Base-by-base conservation (phyloP, 2,113 vertebrate species). In the Todiramphus saurophagus region DNA sequence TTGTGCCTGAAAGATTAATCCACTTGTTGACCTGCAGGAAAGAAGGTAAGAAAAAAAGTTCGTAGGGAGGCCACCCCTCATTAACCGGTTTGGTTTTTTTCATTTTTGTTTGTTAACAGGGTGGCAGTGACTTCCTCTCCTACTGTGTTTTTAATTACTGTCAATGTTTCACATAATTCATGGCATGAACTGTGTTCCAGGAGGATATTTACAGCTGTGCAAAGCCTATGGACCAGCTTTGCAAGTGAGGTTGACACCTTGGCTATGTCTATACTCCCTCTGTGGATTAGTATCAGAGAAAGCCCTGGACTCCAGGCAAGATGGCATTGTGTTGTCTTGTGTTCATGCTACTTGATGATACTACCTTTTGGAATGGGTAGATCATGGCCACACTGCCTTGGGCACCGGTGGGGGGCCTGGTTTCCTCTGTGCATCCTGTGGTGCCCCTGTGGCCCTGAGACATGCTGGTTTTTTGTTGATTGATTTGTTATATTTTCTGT, bases 1-100 rank as follows among this genome's bases (percentile, higher is more conserved):
- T 90, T 94, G 94, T 73, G 41, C 68, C 28, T 30, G 68, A 58
- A 92, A 94, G 46, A 89, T 87, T 91, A 83, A 89, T 92, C 53
- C 7, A 48, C 50, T 43, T 78, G 37, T 78, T 93, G 81, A 76
- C 64, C 53, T 79, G 28, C 19, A 76, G 44, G 17, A 86, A 86
- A 2, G 21, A 92, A 24, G 59, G 87, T 68, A 81, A 73, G 55
- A 37, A 70, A 35, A 80, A 48, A 81, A 82, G 50, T 81, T 93
- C 50, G 20, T n/a, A 37, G 19, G 35, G 35, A 92, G 18, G 53
- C 72, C 24, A 37, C 20, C 7, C 37, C 10, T 79, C 44, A 44
- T 67, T 56, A 86, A 73, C 19, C 5, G 41, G 2, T 82, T 89
- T 58, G 37, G 50, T 10, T 48, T 28, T 53, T 53, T 53, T 53